Base-by-base conservation (phyloP, 2,113 vertebrate species). In the Thamnophis sirtalis region DNA sequence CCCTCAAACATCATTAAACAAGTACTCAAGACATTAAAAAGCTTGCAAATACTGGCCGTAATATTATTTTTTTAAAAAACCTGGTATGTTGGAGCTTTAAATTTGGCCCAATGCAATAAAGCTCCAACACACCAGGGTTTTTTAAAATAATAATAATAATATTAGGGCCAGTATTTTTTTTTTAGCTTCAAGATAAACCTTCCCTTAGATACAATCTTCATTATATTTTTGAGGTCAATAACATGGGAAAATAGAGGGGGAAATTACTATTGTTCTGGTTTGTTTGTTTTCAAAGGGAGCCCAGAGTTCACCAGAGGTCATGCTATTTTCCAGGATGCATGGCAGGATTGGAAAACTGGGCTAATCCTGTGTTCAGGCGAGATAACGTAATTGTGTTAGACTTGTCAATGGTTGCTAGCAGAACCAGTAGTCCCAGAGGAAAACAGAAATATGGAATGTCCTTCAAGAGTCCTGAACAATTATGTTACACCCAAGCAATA, bases 401-500 rank as follows among this genome's bases (percentile, higher is more conserved):
- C 28, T 73, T 73, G 63, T 73, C 63, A 33, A n/a, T 0, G 1
- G 63, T 5, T 33, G 28, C 4, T 73, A 73, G n/a, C 63, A 33
- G 11, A 73, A 73, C 4, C 28, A 33, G 13, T 17, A 15, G 33
- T 33, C 28, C 28, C 63, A 73, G 13, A 73, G 63, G 63, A 33
- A 33, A 73, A 73, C 63, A 73, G 63, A 33, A 73, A 73, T 73
- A 73, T 15, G 63, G n/a, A 73, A 73, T 73, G n/a, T n/a, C 5
- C 6, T 73, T 33, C 63, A 33, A 33, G 63, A 33, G 63, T 33
- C 63, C 28, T 73, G 63, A 73, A 13, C n/a, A 89, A 94, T 55
- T 93, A 89, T 91, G n/a, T 88, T 91, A 90, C 54, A 88, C 90
- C 54, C 56, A 91, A 84, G 33, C 93, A 92, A 87, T 28, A 0